Evolutionary conservation across 1,140 invertebrate species (phyloP), one percentile per base, ranked within the genome.

Genomic region (Camponotus floridanus): DNA sequence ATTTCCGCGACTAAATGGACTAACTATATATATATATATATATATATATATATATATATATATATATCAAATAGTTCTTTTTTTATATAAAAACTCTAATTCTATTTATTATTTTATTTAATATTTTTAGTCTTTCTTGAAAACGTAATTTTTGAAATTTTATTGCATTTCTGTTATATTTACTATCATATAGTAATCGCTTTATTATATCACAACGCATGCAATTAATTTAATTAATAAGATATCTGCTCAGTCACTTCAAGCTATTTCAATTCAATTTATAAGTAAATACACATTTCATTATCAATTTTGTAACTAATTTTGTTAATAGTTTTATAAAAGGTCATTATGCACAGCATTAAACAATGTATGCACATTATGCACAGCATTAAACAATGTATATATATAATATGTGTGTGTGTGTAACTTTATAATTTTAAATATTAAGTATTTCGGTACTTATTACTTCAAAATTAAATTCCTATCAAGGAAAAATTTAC

Each of bases 401-500:
- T 48, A 48, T 48, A 8, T 45, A 2, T 45, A 8, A n/a, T n/a
- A 26, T 26, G 26, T 26, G 1, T 2, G 39, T 42, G 45, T 15
- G 45, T 7, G 21, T 11, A 51, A 33, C 11, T 73, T 81, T 73
- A 48, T 21, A 71, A 21, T 45, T 13, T 73, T 81, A 11, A 57
- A 79, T n/a, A 79, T 55, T 39, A 70, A 80, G 51, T 42, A 39
- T 13, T 9, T 31, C 18, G 39, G 3, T 39, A 39, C 8, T 57
- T 15, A 18, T 33, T 36, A 9, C 15, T 42, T n/a, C 1, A 31
- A 51, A 13, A 71, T 71, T 61, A 59, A 59, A 73, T 73, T 71
- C 71, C 26, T 68, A n/a, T 21, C 1, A 26, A 45, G 61, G 48
- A 61, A 61, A 81, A 71, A 59, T 45, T 48, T 33, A 76, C 15